These are phyloP conservation scores for Brachionus calyciflorus DNA, from an alignment of 1,140 invertebrate species.

Conservation along the genomic window DNA sequence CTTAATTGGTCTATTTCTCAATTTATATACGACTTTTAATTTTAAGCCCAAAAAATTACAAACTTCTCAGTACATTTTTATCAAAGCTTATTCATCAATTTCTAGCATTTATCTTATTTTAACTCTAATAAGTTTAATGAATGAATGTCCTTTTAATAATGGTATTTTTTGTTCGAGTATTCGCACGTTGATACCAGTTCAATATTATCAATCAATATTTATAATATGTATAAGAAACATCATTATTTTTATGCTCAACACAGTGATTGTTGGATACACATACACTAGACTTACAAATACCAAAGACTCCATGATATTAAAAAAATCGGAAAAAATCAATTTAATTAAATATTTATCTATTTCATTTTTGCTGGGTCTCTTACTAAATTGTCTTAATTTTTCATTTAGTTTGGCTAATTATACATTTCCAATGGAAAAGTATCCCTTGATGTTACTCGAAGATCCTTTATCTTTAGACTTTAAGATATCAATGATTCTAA, in stretches of 20 bases:
- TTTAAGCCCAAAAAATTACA: neutral
- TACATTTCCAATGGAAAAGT: too few species aligned
- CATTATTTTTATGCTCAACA: neutral
- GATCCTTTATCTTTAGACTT: too few species aligned
- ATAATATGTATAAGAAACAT: neutral
- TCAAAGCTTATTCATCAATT: neutral
- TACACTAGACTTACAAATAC: too few species aligned
- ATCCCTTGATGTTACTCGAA: too few species aligned
- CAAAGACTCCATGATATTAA: too few species aligned
- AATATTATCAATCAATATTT: neutral
- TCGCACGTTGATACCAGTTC: neutral
- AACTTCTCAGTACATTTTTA: neutral
- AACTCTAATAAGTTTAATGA: neutral
- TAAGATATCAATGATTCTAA: too few species aligned
- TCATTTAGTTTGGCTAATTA: too few species aligned
- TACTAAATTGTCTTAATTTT: too few species aligned
- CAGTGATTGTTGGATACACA: neutral
- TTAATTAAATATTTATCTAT: too few species aligned
- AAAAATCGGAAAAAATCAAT: too few species aligned
- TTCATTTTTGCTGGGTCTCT: too few species aligned
- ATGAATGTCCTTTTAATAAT: conserved; percentile 3
- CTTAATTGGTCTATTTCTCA: neutral
- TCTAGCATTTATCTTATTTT: neutral
- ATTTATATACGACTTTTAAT: neutral
- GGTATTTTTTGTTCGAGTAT: neutral